Conservation (phyloP, 2,888 invertebrate genomes). For the Myopa tessellatipennis region DNA sequence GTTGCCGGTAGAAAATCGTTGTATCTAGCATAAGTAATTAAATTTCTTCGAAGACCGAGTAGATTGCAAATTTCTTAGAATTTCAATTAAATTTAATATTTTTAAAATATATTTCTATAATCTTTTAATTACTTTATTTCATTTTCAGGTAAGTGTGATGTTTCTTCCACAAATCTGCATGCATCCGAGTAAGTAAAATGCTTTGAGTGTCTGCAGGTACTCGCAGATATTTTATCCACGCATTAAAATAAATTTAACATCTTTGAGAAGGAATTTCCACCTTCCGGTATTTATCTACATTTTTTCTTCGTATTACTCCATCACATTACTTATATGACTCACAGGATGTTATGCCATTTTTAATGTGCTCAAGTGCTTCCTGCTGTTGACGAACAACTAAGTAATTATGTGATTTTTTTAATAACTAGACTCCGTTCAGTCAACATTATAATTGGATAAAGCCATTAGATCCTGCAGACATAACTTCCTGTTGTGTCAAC, state of each 20-base stretch:
- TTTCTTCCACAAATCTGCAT: neutral
- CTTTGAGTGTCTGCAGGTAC: too few species aligned
- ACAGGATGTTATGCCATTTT: conserved; percentile 23
- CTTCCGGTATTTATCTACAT: neutral
- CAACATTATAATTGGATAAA: conserved; percentile 5
- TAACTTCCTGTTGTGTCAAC: neutral
- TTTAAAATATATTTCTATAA: neutral
- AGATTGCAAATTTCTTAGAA: neutral
- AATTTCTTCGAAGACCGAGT: too few species aligned
- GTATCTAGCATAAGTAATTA: too few species aligned
- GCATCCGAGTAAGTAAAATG: too few species aligned
- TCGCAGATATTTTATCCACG: too few species aligned
- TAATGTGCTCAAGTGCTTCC: conserved; percentile 1
- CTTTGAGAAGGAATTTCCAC: too few species aligned
- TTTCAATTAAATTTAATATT: neutral
- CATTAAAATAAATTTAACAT: too few species aligned
- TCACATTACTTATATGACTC: neutral
- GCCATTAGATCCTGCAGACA: neutral
- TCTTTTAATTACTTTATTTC: neutral
- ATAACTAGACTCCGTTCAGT: neutral
- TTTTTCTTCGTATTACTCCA: neutral
- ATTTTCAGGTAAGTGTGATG: neutral
- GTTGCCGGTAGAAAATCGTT: neutral
- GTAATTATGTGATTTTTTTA: neutral
- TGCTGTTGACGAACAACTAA: neutral